These are phyloP conservation scores for Lucifuga dentata DNA, from an alignment of 2,113 vertebrate species.

Conservation along the genomic window DNA sequence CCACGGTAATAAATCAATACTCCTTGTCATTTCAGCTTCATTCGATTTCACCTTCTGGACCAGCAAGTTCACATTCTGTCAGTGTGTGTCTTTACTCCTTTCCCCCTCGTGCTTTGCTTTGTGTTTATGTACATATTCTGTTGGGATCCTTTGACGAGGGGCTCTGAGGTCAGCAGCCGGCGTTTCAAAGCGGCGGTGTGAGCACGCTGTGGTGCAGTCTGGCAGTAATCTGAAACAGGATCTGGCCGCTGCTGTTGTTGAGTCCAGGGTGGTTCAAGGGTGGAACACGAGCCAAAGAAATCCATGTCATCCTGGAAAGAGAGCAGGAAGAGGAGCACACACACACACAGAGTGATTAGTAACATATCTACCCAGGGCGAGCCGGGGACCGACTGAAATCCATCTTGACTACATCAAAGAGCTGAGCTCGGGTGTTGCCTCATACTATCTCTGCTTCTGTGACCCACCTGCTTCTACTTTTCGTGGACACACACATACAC, in stretches of 20 bases:
- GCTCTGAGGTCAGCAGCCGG: constrained; percentile 45
- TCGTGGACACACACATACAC: constrained; percentile 28
- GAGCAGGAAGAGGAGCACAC: constrained; percentile 60
- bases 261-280: constrained; percentile 70
- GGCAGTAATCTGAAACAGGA: constrained; percentile 68
- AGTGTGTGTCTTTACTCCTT: background rate
- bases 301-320: constrained; percentile 76
- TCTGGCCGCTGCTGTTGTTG: constrained; percentile 64
- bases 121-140: constrained; percentile 57
- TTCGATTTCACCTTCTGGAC: constrained; percentile 59
- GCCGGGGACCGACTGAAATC: constrained; percentile 44
- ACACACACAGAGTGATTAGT: constrained; percentile 56
- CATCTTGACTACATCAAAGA: constrained; percentile 62
- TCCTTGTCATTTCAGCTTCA: constrained; percentile 68
- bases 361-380: constrained; percentile 45
- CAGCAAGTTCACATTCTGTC: constrained; percentile 56
- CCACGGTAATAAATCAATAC: constrained; percentile 26
- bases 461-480: constrained; percentile 45
- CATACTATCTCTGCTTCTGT: constrained; percentile 33
- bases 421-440: constrained; percentile 1
- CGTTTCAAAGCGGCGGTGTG: constrained; percentile 38
- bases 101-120: constrained; percentile 12
- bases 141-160: constrained; percentile 43
- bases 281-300: constrained; percentile 70
- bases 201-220: constrained; percentile 31